Evolutionary conservation across 2,797 vertebrate species (phyloP).

Genomic region (Salarias fasciatus): DNA sequence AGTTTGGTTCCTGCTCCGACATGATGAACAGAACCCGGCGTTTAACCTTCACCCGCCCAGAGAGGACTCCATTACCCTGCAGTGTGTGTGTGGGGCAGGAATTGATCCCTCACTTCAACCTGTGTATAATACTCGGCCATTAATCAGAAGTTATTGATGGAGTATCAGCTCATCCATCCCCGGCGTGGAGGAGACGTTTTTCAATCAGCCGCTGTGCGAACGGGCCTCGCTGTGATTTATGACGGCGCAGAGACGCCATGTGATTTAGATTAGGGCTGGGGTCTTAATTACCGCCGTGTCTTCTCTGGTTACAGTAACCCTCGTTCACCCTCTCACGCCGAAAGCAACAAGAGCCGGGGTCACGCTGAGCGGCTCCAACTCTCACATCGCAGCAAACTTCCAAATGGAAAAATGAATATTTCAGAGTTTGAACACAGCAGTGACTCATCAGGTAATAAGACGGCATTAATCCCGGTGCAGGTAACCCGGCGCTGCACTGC

Average conservation of each 20-base stretch:
- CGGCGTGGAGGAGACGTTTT: conserved; percentile 20
- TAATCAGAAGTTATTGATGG: conserved; percentile 18
- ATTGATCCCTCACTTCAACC: conserved; percentile 10
- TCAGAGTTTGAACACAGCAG: too few relatives aligned
- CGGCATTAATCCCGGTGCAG: too few relatives aligned
- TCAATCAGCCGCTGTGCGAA: conserved; percentile 23
- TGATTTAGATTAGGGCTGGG: conserved; percentile 29
- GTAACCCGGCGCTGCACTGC: too few relatives aligned
- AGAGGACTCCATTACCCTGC: neutral
- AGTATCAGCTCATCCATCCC: conserved; percentile 33
- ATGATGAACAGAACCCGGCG: too few relatives aligned
- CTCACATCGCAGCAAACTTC: too few relatives aligned
- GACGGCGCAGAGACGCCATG: conserved; percentile 22
- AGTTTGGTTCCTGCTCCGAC: too few relatives aligned
- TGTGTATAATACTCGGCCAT: conserved; percentile 8
- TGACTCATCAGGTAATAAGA: too few relatives aligned
- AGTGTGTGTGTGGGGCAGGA: neutral
- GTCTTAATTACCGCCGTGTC: conserved; percentile 12
- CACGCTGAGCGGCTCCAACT: too few relatives aligned
- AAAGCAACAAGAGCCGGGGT: too few relatives aligned
- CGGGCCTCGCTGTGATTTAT: conserved; percentile 20
- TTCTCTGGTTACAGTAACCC: too few relatives aligned
- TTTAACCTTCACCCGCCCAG: conserved; percentile 10
- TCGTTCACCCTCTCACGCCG: too few relatives aligned
- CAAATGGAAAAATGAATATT: too few relatives aligned